These are phyloP conservation scores for Chaitophorus viminalis DNA, from an alignment of 2,888 invertebrate species.

Conservation along the genomic window DNA sequence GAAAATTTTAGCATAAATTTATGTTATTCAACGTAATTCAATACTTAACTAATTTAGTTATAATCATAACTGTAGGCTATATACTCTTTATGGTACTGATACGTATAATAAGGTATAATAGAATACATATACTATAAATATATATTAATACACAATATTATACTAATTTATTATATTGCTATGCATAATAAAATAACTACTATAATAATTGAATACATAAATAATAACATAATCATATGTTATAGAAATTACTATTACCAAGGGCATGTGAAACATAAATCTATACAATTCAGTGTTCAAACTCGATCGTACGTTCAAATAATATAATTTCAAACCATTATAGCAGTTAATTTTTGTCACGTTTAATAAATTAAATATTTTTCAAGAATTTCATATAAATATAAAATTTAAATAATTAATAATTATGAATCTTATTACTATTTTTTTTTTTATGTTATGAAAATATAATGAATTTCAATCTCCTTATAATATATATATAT, in stretches of 20 bases:
- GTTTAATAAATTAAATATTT: neutral
- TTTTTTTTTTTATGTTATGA: neutral
- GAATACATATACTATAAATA: too few relatives aligned
- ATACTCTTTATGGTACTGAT: neutral
- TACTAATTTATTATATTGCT: conserved; percentile 6
- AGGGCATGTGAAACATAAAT: conserved; percentile 5
- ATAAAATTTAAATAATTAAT: neutral
- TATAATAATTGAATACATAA: conserved; percentile 31
- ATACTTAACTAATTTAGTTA: conserved; percentile 1
- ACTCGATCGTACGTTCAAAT: neutral
- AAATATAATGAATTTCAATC: neutral
- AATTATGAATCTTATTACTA: neutral
- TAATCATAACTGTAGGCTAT: neutral
- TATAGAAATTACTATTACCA: conserved; percentile 17
- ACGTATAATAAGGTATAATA: neutral
- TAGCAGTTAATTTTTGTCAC: neutral
- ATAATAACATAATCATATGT: conserved; percentile 31
- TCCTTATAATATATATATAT: too few relatives aligned
- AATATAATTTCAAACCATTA: neutral
- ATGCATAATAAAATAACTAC: conserved; percentile 22
- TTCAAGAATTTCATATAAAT: neutral
- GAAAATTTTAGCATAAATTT: neutral
- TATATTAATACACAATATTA: neutral
- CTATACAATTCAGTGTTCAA: neutral
- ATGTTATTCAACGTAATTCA: neutral